Evolutionary conservation across 2,888 invertebrate genomes (phyloP).

Genomic region (Volucella zonaria): DNA sequence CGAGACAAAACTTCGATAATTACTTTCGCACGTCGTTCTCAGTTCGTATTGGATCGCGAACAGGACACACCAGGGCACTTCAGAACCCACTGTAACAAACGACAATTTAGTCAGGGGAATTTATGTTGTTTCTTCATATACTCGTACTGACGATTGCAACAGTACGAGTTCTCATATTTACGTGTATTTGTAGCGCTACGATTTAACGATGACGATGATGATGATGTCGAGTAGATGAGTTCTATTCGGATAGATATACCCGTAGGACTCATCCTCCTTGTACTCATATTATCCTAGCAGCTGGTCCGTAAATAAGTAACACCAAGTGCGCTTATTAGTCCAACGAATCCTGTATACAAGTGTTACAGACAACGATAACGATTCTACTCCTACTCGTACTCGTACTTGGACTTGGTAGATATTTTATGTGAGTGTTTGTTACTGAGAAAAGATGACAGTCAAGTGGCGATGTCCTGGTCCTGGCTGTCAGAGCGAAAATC

Average conservation of each 20-base stretch:
- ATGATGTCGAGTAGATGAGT: constrained; percentile 31
- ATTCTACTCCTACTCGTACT: too few relatives aligned
- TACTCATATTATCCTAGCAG: constrained; percentile 9
- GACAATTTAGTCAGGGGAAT: too few relatives aligned
- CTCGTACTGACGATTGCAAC: too few relatives aligned
- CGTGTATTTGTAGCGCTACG: neutral
- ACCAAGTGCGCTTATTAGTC: constrained; percentile 30
- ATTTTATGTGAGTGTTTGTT: neutral
- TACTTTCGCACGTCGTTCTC: constrained; percentile 50
- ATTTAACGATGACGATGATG: constrained; percentile 34
- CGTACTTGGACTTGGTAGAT: too few relatives aligned
- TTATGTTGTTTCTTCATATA: too few relatives aligned
- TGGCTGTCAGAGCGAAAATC: constrained; percentile 51
- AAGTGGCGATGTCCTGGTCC: constrained; percentile 34
- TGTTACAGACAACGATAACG: neutral
- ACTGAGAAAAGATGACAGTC: constrained; percentile 60
- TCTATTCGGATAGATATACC: neutral
- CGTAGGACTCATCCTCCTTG: neutral
- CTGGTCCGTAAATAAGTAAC: constrained; percentile 43
- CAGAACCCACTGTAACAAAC: too few relatives aligned
- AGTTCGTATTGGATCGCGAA: constrained; percentile 7
- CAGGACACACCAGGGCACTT: neutral
- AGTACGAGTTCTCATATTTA: neutral
- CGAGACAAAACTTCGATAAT: constrained; percentile 46
- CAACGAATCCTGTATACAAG: neutral